Evolutionary conservation across 1,140 invertebrate species (phyloP).

Genomic region (Euwallacea fornicatus): DNA sequence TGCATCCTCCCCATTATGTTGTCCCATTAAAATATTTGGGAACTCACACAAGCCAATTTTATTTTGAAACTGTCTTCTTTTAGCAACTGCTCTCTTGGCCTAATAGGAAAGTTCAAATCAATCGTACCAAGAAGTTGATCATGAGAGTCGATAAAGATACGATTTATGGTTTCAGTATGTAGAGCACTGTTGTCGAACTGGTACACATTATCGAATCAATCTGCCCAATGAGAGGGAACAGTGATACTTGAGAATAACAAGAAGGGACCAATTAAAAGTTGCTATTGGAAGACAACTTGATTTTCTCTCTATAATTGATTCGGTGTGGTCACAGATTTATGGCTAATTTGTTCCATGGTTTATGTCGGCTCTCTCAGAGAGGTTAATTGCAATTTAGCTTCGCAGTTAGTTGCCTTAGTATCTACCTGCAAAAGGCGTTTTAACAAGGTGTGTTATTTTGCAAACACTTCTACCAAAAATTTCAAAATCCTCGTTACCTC

Average conservation of each 20-base stretch:
- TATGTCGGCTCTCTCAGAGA: neutral
- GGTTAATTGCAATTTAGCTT: slow-evolving; percentile 3
- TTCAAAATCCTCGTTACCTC: too few relatives aligned
- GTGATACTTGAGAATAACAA: neutral
- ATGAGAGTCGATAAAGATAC: neutral
- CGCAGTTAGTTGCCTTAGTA: too few relatives aligned
- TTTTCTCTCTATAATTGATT: neutral
- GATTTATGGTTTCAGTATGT: neutral
- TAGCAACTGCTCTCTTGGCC: too few relatives aligned
- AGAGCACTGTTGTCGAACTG: neutral
- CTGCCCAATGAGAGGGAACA: neutral
- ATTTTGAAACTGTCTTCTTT: too few relatives aligned
- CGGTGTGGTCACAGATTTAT: neutral
- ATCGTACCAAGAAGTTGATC: slow-evolving; percentile 1
- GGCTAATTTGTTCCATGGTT: neutral
- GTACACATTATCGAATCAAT: neutral
- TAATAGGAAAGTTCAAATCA: neutral
- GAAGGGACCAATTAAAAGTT: neutral
- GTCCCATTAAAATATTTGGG: too few relatives aligned
- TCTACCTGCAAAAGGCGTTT: too few relatives aligned
- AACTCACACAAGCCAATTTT: too few relatives aligned
- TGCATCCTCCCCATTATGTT: too few relatives aligned
- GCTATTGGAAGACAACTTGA: neutral
- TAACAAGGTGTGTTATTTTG: too few relatives aligned
- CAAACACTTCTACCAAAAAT: too few relatives aligned